These are phyloP conservation scores for Dolichopus griseipennis DNA, from an alignment of 2,888 invertebrate genomes.

Conservation along the genomic window DNA sequence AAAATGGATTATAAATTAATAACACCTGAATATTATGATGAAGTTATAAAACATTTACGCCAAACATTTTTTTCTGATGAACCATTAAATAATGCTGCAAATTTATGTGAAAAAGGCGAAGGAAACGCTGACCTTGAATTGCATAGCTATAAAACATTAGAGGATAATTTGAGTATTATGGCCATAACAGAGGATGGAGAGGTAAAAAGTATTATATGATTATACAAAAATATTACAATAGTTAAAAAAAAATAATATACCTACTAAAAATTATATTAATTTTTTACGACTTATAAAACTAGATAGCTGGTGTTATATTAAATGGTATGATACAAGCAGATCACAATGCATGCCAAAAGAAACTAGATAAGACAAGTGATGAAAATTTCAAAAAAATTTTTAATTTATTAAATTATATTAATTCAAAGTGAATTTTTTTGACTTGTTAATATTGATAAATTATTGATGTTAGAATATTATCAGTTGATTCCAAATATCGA, in stretches of 20 bases:
- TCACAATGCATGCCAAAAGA: slow-evolving; percentile 60
- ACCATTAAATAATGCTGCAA: slow-evolving; percentile 70
- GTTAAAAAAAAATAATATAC: no score
- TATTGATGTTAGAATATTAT: slow-evolving; percentile 71
- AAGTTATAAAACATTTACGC: slow-evolving; percentile 62
- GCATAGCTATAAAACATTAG: slow-evolving; percentile 62
- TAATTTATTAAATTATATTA: slow-evolving; percentile 62
- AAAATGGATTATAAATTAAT: slow-evolving; percentile 39
- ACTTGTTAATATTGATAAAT: slow-evolving; percentile 54
- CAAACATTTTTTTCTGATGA: slow-evolving; percentile 75
- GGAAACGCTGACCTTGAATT: slow-evolving; percentile 63
- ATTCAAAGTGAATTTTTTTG: slow-evolving; percentile 60
- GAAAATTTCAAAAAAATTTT: slow-evolving; percentile 70
- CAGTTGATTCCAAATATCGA: slow-evolving; percentile 58
- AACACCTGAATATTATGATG: slow-evolving; percentile 41
- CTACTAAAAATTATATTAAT: background rate
- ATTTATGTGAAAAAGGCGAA: slow-evolving; percentile 57
- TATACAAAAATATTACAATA: background rate
- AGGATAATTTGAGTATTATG: slow-evolving; percentile 65
- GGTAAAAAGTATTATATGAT: slow-evolving; percentile 41
- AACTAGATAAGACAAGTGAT: slow-evolving; percentile 55
- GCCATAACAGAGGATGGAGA: slow-evolving; percentile 53
- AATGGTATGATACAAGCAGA: slow-evolving; percentile 68
- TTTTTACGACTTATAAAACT: slow-evolving; percentile 28
- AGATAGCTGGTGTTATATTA: slow-evolving; percentile 70